Evolutionary conservation across 2,797 vertebrate species (phyloP), one percentile per base, ranked within the genome.

Genomic region (Percopsis omiscomaycus): DNA sequence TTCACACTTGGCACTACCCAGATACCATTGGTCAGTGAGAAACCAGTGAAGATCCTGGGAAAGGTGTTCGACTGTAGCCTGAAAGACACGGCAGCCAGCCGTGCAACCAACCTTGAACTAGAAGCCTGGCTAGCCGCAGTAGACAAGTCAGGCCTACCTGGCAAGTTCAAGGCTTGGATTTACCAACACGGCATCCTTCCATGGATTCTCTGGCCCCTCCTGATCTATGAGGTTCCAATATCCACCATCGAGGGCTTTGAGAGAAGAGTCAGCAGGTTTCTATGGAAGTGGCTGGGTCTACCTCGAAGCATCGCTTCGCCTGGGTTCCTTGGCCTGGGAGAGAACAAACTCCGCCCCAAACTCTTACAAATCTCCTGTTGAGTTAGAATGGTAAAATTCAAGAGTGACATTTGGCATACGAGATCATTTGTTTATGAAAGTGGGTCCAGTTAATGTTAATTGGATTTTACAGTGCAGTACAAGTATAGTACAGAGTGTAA

Each of bases 141-240:
- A 29, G 61, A 63, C 22, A 63, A 63, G 50, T 63, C 61, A 63
- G 30, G 61, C 5, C 49, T 64, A 12, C 61, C 61, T 16, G 61
- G 42, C 49, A 64, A 64, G 61, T 64, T 64, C 9, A 54, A 64
- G 22, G 22, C 22, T 1, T 63, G 50, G 61, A 22, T 44, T 10
- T 54, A 59, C 57, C 57, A 59, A 8, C 55, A 42, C 16, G 30
- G 32, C n/a, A 57, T 57, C 37, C 55, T 57, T 32, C 8, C 53
- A 30, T 6, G 22, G 15, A 52, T 52, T 27, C 50, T 52, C 6
- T 52, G 16, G 16, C 50, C 50, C 15, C 16, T 52, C 28, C 30
- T 55, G 53, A 9, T 55, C 10, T 55, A 55, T 8, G 12, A 55
- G 9, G 53, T 55, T 2, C 37, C 42, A 0, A n/a, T 37, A 0